These are phyloP conservation scores for Papilio helenus DNA, from an alignment of 1,140 invertebrate genomes.

Conservation along the genomic window DNA sequence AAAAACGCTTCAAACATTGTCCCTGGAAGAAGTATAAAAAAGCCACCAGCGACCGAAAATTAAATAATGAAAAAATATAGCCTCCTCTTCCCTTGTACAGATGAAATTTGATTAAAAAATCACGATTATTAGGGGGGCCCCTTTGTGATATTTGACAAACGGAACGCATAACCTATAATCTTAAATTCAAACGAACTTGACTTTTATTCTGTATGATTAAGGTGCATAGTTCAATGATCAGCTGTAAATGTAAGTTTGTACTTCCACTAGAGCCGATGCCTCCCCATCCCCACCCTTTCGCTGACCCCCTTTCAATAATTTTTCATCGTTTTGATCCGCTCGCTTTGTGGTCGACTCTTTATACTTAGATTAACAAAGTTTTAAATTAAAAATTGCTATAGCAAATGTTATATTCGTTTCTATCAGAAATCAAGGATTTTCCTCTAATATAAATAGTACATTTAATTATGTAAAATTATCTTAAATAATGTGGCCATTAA, in stretches of 20 bases:
- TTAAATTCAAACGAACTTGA: constrained; percentile 34
- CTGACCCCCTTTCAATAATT: constrained; percentile 80
- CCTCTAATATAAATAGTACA: background rate
- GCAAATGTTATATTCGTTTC: constrained; percentile 58
- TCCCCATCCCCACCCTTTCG: constrained; percentile 59
- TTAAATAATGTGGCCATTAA: too few relatives aligned
- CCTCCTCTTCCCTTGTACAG: constrained; percentile 77
- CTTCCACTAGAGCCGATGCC: constrained; percentile 68
- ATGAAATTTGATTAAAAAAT: constrained; percentile 83
- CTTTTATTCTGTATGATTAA: constrained; percentile 44
- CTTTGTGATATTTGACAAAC: constrained; percentile 61
- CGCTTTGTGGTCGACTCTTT: constrained; percentile 75
- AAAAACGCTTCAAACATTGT: constrained; percentile 76
- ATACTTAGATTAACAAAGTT: constrained; percentile 82
- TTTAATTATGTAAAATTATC: too few relatives aligned
- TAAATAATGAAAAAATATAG: constrained; percentile 83
- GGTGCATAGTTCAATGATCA: constrained; percentile 22
- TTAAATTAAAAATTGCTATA: constrained; percentile 76
- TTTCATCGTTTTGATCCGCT: constrained; percentile 79
- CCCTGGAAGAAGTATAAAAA: constrained; percentile 77
- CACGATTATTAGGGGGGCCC: constrained; percentile 80
- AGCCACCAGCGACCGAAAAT: constrained; percentile 77
- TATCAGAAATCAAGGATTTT: background rate
- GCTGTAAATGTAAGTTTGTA: constrained; percentile 54
- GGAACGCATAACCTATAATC: constrained; percentile 37